A percentile compares a stretch with the other conserved stretches of the same genome.
Conservation (phyloP, 1,140 invertebrate species). For the Argopecten irradians region DNA sequence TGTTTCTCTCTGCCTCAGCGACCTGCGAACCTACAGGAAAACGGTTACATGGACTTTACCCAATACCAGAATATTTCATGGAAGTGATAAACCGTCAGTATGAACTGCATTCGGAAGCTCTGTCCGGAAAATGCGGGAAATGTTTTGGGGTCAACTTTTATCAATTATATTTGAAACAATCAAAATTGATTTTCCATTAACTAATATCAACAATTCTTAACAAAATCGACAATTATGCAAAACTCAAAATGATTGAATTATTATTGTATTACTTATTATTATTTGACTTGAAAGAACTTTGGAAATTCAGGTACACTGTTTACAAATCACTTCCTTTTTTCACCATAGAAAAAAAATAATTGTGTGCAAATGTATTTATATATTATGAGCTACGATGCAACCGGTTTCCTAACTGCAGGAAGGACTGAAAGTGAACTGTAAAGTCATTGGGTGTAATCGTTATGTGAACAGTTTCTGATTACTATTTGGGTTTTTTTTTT, state of each 20-base stretch:
- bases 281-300: no score
- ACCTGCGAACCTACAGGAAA: background rate
- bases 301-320: background rate
- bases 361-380: background rate
- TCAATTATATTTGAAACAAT: no score
- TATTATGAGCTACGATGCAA: background rate
- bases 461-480: background rate
- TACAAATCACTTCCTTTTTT: background rate
- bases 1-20: background rate
- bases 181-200: background rate
- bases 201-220: background rate
- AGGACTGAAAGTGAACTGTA: background rate
- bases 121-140: background rate
- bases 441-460: background rate
- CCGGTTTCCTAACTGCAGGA: background rate
- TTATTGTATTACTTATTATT: no score
- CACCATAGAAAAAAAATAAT: background rate
- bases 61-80: background rate
- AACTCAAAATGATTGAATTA: no score
- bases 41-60: background rate
- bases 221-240: background rate
- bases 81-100: background rate
- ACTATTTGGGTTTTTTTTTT: background rate
- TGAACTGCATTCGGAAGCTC: background rate
- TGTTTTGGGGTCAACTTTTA: background rate